phyloP scores from a whole-genome alignment of 2,113 vertebrate genomes.

The Ceuthmochares aereus region DNA sequence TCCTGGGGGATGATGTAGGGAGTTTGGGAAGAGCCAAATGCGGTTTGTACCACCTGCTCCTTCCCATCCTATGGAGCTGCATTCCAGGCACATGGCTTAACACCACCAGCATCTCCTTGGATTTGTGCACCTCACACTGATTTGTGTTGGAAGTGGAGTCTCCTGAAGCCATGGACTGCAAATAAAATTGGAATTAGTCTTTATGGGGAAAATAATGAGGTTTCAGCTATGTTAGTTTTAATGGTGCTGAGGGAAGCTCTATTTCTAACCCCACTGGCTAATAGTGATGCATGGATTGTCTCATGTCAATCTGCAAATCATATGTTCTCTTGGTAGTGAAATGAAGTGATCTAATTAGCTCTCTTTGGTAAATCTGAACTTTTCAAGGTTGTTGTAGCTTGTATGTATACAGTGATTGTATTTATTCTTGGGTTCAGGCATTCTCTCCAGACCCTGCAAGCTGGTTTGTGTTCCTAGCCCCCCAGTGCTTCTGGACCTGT shows the following conservation, averaged over 20 bases:
- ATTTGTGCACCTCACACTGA: background rate
- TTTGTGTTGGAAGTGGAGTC: background rate
- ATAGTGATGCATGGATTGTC: background rate
- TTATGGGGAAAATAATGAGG: rapidly evolving
- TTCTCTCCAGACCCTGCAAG: background rate
- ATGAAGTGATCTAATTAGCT: background rate
- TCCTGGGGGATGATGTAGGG: background rate
- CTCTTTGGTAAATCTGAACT: background rate
- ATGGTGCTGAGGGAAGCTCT: background rate
- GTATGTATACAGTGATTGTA: background rate
- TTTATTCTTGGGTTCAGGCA: background rate
- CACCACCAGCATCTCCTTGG: background rate
- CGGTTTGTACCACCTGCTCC: background rate
- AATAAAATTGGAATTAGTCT: background rate
- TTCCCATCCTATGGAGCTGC: background rate
- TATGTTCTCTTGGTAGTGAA: rapidly evolving
- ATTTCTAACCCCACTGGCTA: background rate
- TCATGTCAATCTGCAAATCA: background rate
- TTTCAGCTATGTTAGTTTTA: background rate
- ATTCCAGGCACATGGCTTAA: background rate
- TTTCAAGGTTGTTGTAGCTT: background rate
- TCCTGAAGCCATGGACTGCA: background rate
- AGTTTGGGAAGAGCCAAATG: background rate
- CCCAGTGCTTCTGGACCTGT: background rate
- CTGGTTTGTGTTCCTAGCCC: background rate